Percentiles rank a stretch among this genome's conserved stretches.
phyloP scores from a whole-genome alignment of 2,113 vertebrate species.

The Grallaria varia region DNA sequence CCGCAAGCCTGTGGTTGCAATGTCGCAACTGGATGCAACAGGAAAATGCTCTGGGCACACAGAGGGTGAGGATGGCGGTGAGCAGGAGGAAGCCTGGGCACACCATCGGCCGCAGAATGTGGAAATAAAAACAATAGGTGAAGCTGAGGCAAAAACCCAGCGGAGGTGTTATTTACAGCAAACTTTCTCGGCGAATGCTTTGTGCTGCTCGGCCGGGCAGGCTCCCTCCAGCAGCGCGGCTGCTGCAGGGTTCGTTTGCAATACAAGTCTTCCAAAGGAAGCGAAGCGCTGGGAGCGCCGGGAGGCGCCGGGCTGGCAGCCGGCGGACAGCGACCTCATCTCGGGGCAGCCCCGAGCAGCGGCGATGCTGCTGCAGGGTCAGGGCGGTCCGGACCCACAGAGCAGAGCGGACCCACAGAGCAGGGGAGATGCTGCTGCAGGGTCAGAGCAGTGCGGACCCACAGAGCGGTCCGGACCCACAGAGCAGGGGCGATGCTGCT shows the following conservation, averaged over 20 bases:
- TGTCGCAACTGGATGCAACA: not conserved
- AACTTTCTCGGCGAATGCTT: not conserved
- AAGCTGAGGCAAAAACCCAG: not conserved
- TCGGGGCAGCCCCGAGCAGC: not conserved
- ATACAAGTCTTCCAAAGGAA: rapidly evolving
- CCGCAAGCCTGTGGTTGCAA: not conserved
- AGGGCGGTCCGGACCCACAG: rapidly evolving
- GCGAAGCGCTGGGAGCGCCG: rapidly evolving
- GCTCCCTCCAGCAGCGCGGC: not conserved
- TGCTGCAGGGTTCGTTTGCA: not conserved
- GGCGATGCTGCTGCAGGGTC: not conserved
- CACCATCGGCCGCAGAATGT: not conserved
- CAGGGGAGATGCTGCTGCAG: not conserved
- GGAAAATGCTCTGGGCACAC: not conserved
- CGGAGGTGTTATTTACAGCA: not conserved
- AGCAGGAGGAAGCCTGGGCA: not conserved
- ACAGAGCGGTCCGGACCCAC: too few relatives aligned
- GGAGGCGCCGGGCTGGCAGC: not conserved
- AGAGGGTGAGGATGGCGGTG: rapidly evolving
- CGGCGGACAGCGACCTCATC: not conserved
- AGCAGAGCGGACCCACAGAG: too few relatives aligned
- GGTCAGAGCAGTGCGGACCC: rapidly evolving
- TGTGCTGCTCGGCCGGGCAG: not conserved
- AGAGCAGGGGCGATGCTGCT: not conserved
- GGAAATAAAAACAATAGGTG: not conserved